Evolutionary conservation across 23 tunicate genomes (phyloP), one percentile per base, ranked within the genome.

Genomic region (Ascidia mentula): DNA sequence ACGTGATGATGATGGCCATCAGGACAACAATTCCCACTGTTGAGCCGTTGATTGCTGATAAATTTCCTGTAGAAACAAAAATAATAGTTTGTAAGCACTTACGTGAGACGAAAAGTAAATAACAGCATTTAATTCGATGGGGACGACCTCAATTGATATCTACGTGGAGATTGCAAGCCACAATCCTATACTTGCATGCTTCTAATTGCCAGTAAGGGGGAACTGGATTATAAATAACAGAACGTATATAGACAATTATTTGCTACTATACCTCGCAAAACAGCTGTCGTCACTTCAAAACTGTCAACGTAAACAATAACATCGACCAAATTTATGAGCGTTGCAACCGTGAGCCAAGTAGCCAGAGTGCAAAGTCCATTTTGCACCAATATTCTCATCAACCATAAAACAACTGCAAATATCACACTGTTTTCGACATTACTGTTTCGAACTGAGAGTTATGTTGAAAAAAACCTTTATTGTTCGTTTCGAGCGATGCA

Each of bases 321-420:
- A 70, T 77, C 89, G 18, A 72, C 79, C 72, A 71, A 32, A 45
- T 85, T 85, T 5, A 85, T 18, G 4, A 80, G 71, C 12, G 82
- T 77, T 6, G 89, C 89, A 0, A 85, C 78, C 31, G 89, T 85
- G 8, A 85, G 65, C 89, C 89, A 85, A n/a, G 95, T 84, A 18
- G 84, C 88, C 7, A 74, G 72, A 17, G 84, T 33, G 17, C 80
- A 77, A 31, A 78, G 72, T 46, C 95, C 95, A 73, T 89, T 89
- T 60, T 89, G 95, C 22, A 84, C 18, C 33, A 89, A 31, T 37
- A 89, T 89, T 46, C 95, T 69, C 28, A 89, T 80, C 36, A 79
- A 69, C 95, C 95, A 89, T 0, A 90, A 81, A 82, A 90, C 75
- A 22, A 37, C 96, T 90, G 76, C 32, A 89, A 74, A 6, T 28